These are phyloP conservation scores for Hofmannophila pseudospretella DNA, from an alignment of 2,888 invertebrate genomes.

Conservation along the genomic window DNA sequence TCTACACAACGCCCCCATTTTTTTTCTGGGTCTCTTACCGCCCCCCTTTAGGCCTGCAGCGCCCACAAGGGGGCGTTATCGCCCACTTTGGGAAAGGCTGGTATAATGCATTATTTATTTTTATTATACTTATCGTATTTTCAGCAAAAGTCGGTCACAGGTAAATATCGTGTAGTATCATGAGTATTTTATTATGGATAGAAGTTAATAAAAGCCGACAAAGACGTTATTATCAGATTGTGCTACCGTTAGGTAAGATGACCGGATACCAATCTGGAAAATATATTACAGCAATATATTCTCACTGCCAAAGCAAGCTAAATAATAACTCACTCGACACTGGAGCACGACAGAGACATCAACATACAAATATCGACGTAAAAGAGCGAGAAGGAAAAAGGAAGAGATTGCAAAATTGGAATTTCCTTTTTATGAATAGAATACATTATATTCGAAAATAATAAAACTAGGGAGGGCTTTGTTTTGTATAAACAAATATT, in stretches of 20 bases:
- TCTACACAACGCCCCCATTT: no score
- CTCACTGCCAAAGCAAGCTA: conserved; percentile 22
- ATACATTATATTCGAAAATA: conserved; percentile 30
- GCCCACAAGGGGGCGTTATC: no score
- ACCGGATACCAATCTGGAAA: conserved; percentile 7
- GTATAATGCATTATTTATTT: no score
- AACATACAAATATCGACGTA: conserved; percentile 2
- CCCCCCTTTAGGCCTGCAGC: no score
- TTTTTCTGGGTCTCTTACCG: no score
- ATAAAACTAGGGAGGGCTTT: conserved; percentile 28
- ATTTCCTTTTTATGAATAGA: conserved; percentile 35
- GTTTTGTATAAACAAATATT: conserved; percentile 31
- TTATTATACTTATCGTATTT: no score
- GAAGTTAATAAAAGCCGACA: background rate
- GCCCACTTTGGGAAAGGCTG: no score
- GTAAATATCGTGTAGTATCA: no score
- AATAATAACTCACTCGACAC: conserved; percentile 22
- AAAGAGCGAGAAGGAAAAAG: conserved; percentile 16
- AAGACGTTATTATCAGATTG: background rate
- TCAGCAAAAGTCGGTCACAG: no score
- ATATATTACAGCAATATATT: conserved; percentile 27
- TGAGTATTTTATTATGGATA: no score
- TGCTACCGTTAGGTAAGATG: background rate
- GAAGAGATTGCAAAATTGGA: conserved; percentile 24
- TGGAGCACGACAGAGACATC: conserved; percentile 1